Percentiles rank a stretch among this genome's conserved stretches.
These are phyloP conservation scores for Genyomyrus donnyi DNA, from an alignment of 2,113 vertebrate species.

Conservation along the genomic window DNA sequence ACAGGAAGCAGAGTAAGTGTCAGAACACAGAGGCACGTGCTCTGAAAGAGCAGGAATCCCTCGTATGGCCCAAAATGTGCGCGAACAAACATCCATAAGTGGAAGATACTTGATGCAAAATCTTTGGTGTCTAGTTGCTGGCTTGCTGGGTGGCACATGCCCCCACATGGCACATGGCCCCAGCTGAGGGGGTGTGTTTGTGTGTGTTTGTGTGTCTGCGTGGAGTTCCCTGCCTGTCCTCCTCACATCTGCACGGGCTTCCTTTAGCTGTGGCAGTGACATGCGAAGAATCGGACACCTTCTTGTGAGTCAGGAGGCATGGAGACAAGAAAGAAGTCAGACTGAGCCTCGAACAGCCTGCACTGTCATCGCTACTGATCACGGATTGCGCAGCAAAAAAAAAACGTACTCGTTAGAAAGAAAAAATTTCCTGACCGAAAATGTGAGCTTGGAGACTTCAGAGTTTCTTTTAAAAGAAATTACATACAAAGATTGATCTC, in stretches of 20 bases:
- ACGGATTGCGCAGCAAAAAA: not conserved
- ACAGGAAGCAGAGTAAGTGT: not conserved
- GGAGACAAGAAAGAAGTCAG: not conserved
- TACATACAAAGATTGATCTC: conserved; percentile 13
- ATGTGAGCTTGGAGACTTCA: not conserved
- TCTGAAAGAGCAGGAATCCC: not conserved
- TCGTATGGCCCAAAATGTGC: not conserved
- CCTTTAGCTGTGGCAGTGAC: not conserved
- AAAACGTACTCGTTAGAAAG: not conserved
- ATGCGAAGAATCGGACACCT: not conserved
- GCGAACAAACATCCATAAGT: not conserved
- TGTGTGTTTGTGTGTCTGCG: not conserved
- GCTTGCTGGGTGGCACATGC: not conserved
- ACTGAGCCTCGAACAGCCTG: not conserved
- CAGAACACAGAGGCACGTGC: not conserved
- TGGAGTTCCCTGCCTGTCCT: not conserved
- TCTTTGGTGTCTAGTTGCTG: not conserved
- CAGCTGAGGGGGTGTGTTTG: not conserved
- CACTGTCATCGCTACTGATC: not conserved
- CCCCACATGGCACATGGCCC: too few relatives aligned
- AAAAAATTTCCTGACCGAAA: not conserved
- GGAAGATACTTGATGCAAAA: not conserved
- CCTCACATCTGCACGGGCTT: not conserved
- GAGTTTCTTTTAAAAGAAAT: not conserved
- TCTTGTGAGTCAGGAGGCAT: not conserved